Base-by-base conservation (phyloP, 2,888 invertebrate genomes). In the Microctonus aethiopoides region DNA sequence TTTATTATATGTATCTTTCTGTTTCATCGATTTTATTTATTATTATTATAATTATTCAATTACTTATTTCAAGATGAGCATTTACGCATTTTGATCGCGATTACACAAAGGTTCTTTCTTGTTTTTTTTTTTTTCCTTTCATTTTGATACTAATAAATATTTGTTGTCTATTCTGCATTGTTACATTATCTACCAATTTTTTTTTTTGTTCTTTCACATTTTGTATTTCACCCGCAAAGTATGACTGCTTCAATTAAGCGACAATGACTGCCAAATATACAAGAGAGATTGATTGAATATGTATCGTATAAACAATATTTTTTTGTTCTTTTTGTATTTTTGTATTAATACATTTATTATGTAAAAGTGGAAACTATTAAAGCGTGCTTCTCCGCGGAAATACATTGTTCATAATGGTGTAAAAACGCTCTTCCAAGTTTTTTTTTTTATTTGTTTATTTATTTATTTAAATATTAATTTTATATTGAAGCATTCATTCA, bases 361-460 rank as follows among this genome's bases (percentile, higher is more conserved):
- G 68, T 64, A 69, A 69, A 64, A 64, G 68, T 69, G 68, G 63
- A 69, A 69, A 69, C 68, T 69, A 69, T 63, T 24, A 59, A 69
- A 69, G 68, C 68, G 68, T 69, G 68, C 68, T 32, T 41, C 59
- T 46, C 26, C 36, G 63, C 59, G 56, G 46, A 57, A 51, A 57
- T 69, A 63, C 64, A 69, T 69, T 64, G 64, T 61, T 64, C 36
- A 36, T 59, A 64, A 69, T 22, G 46, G 62, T 68, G 68, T 69
- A 64, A 64, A 69, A 69, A 69, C 51, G 57, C 64, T 51, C 63
- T 64, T 59, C 39, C 52, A 54, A 41, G 11, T 63, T 20, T 56
- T 62, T 62, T 54, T 54, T 63, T 22, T 46, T n/a, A 34, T 10
- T 39, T 39, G n/a, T 39, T 46, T 46, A 46, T 1, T 16, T n/a